Percentiles rank a stretch among this genome's conserved stretches.
Evolutionary conservation across 1,140 invertebrate species (phyloP).

Genomic region (Hermatobates lingyangjiaoensis): DNA sequence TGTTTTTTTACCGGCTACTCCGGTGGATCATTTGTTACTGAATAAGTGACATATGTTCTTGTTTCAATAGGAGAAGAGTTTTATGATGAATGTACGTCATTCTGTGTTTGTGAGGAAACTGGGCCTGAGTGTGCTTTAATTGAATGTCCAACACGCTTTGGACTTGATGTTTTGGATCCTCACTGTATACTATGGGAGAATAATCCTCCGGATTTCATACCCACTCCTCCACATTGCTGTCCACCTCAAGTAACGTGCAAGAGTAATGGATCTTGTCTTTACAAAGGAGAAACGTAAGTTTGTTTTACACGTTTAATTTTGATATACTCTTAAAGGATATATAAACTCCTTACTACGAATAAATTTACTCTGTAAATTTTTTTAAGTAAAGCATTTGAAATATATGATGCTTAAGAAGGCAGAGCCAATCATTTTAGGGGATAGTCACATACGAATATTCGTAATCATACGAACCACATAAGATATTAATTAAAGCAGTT

Average conservation of each 20-base stretch:
- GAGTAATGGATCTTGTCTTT: slow-evolving; percentile 56
- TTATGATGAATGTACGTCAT: slow-evolving; percentile 50
- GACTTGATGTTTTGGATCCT: slow-evolving; percentile 59
- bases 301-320: no score
- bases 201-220: slow-evolving; percentile 44
- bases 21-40: slow-evolving; percentile 13
- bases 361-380: no score
- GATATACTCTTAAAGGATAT: no score
- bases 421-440: no score
- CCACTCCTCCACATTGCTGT: slow-evolving; percentile 61
- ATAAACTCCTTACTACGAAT: not conserved
- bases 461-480: no score
- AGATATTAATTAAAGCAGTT: no score
- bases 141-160: slow-evolving; percentile 63
- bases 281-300: slow-evolving; percentile 37
- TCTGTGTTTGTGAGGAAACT: slow-evolving; percentile 45
- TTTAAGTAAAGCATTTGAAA: no score
- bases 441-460: no score
- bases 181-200: slow-evolving; percentile 70
- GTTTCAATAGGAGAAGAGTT: slow-evolving; percentile 33
- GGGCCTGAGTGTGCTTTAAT: slow-evolving; percentile 54
- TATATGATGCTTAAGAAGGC: no score
- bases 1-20: slow-evolving; percentile 20
- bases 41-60: not conserved
- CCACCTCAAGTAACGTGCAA: slow-evolving; percentile 52